Base-by-base conservation (phyloP, 2,797 vertebrate species). In the Eulemur mongoz region DNA sequence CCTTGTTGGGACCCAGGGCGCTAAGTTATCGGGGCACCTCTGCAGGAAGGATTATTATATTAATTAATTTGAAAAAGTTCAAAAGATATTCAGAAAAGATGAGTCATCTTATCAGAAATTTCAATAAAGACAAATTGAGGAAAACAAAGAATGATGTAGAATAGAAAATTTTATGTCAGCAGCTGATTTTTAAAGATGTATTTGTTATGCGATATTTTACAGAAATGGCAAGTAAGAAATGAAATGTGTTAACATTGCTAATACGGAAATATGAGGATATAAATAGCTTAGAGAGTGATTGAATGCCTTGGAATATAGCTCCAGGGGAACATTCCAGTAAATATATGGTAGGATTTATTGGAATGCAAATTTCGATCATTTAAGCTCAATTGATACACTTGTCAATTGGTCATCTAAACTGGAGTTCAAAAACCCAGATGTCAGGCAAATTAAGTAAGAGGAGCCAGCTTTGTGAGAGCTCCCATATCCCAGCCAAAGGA, bases 1-100 rank as follows among this genome's bases (percentile, higher is more conserved):
- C 1, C 15, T 2, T 17, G 17, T n/a, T 1, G 32, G 30, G 7
- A 25, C 18, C 48, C 25, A 5, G 8, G 17, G 45, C n/a, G 32
- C 75, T 22, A 27, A 17, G 18, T 57, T 43, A 35, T 9, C 10
- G 4, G 14, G 7, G 57, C 13, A 2, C n/a, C 52, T 61, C 48
- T 4, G 17, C 4, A 25, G 59, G 54, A 91, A 11, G 79, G 15
- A 32, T 82, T 59, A 32, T 20, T 59, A 20, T 23, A 2, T 15
- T 27, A 22, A 57, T 54, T 75, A 40, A 57, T 23, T 18, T 57
- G 67, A 38, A 83, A 61, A 69, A 35, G 40, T 27, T 86, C 15
- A 45, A 50, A 85, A 73, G 50, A 38, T 52, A 5, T 20, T 52
- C 40, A 20, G 32, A 69, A 85, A 90, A 91, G n/a, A 50, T 67